Evolutionary conservation across 2,888 invertebrate species (phyloP), one percentile per base, ranked within the genome.

Genomic region (Apotomis betuletana): DNA sequence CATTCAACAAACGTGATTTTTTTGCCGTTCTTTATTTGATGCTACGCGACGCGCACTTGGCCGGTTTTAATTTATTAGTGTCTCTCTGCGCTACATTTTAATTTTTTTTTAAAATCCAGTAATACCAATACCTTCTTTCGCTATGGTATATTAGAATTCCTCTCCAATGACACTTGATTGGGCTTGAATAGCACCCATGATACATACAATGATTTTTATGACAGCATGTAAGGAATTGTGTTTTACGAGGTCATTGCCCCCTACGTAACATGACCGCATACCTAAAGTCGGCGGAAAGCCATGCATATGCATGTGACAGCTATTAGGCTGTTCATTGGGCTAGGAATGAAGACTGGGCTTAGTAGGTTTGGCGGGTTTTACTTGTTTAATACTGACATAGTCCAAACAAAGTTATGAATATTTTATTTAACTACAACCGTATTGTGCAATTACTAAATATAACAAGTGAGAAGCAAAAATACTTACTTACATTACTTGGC

Each of bases 271-370:
- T 61, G 60, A 61, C 46, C 60, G 60, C 46, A 61, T 61, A 61
- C 60, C 60, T 46, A 46, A 15, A 46, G 46, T 13, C 15, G 9
- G 12, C 10, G 41, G 3, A 41, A 49, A 49, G 49, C 9, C 49
- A 61, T 61, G 46, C 46, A 61, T 61, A 61, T 61, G 60, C 60
- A 46, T 46, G 46, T 12, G 60, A 61, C 60, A 61, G 60, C 27
- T 10, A 58, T 58, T 58, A 61, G 3, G 10, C 46, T 61, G 60
- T 10, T 46, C 60, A 61, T 46, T 46, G 60, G 10, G 60, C 13
- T 61, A 61, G 46, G 5, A 61, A 10, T 27, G 15, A 41, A 44
- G 10, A 55, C 59, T 59, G 41, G 8, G 13, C 5, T 6, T n/a
- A 46, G 27, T 15, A n/a, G 38, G 58, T 38, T n/a, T 36, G n/a